Conservation (phyloP, 2,113 vertebrate species). For the Phasianus colchicus region DNA sequence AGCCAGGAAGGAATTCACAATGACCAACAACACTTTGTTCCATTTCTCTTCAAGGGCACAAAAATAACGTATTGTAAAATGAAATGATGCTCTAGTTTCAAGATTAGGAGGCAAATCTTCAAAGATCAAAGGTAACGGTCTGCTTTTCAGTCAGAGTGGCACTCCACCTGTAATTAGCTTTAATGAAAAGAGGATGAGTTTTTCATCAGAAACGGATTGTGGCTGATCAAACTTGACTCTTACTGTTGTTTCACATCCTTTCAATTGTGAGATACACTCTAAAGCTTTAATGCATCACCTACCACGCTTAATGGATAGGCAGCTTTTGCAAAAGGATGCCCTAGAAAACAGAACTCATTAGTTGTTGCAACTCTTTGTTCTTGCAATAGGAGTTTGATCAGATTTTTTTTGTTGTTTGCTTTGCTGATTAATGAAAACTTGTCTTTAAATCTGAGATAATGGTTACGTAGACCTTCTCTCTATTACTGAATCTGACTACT, state of each 20-base stretch:
- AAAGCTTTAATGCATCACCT: neutral
- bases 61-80: neutral
- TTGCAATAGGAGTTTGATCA: neutral
- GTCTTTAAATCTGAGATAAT: neutral
- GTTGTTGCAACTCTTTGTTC: neutral
- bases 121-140: neutral
- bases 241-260: neutral
- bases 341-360: neutral
- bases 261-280: neutral
- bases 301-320: neutral
- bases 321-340: neutral
- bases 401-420: neutral
- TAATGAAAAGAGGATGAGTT: neutral
- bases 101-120: neutral
- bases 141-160: neutral
- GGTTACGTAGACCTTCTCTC: neutral
- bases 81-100: neutral
- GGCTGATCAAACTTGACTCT: neutral
- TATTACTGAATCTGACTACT: neutral
- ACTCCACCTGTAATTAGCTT: neutral
- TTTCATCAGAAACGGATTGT: slow-evolving; percentile 1
- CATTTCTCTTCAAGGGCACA: neutral
- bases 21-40: neutral
- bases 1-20: neutral
- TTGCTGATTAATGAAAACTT: neutral